A percentile compares a stretch with the other conserved stretches of the same genome.
Evolutionary conservation across 2,888 invertebrate genomes (phyloP).

Genomic region (Drosophila mercatorum): DNA sequence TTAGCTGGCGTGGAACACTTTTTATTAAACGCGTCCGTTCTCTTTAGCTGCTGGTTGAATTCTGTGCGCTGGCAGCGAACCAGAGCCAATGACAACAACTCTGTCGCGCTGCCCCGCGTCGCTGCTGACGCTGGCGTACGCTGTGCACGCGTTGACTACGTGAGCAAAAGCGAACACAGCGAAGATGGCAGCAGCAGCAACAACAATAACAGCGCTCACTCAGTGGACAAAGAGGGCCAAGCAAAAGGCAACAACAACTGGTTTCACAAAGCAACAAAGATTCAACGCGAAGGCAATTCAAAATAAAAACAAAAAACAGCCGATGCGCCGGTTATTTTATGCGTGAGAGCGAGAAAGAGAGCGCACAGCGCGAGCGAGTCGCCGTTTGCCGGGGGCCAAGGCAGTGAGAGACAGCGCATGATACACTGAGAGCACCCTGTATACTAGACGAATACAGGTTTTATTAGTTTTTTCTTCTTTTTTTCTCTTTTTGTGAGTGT

Average conservation of each 20-base stretch:
- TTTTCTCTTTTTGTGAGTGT: slow-evolving; percentile 14
- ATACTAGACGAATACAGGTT: slow-evolving; percentile 64
- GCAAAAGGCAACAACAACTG: slow-evolving; percentile 40
- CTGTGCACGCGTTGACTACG: slow-evolving; percentile 75
- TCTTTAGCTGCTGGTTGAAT: slow-evolving; percentile 62
- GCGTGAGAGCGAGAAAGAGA: slow-evolving; percentile 27
- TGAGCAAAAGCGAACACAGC: slow-evolving; percentile 70
- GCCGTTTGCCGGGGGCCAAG: slow-evolving; percentile 46
- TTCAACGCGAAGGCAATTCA: slow-evolving; percentile 35
- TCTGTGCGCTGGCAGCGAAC: slow-evolving; percentile 54
- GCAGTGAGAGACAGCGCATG: slow-evolving; percentile 37
- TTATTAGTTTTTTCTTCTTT: slow-evolving; percentile 14
- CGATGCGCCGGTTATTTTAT: slow-evolving; percentile 72
- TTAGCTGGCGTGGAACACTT: slow-evolving; percentile 27
- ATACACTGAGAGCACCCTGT: slow-evolving; percentile 62
- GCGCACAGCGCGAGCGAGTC: slow-evolving; percentile 23
- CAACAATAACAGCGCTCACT: slow-evolving; percentile 10
- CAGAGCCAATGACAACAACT: slow-evolving; percentile 49
- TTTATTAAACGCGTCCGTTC: slow-evolving; percentile 62
- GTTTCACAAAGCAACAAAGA: slow-evolving; percentile 53
- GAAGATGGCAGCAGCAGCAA: slow-evolving; percentile 26
- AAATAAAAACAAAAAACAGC: slow-evolving; percentile 78
- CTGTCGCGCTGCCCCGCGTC: slow-evolving; percentile 20
- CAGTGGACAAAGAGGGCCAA: slow-evolving; percentile 47
- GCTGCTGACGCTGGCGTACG: slow-evolving; percentile 20